These are phyloP conservation scores for Amphipyra tragopoginis DNA, from an alignment of 2,888 invertebrate genomes.

Conservation along the genomic window DNA sequence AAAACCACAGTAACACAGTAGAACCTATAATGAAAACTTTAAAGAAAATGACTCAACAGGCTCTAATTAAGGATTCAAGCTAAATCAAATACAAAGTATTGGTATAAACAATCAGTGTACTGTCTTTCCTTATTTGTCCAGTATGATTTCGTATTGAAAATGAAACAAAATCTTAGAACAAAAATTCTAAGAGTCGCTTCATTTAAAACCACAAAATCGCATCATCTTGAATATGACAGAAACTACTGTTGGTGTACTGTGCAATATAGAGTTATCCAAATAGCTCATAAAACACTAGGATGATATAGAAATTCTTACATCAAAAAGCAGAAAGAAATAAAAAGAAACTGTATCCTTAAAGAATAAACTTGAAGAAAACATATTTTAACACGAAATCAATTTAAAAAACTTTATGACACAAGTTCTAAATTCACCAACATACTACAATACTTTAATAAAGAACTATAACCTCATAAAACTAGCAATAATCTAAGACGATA, in stretches of 20 bases:
- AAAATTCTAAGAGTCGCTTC: not conserved
- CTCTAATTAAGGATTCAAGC: slow-evolving; percentile 42
- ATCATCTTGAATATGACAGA: too few relatives aligned
- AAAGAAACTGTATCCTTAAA: not conserved
- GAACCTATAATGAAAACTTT: slow-evolving; percentile 6
- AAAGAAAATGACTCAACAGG: slow-evolving; percentile 33
- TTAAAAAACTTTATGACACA: not conserved
- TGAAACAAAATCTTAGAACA: not conserved
- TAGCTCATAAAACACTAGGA: too few relatives aligned
- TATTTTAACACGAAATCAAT: slow-evolving; percentile 1
- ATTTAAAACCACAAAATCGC: too few relatives aligned
- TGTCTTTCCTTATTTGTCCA: slow-evolving; percentile 30
- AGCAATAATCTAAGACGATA: slow-evolving; percentile 49
- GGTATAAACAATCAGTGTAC: slow-evolving; percentile 14
- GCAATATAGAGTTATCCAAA: too few relatives aligned
- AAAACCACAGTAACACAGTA: slow-evolving; percentile 3
- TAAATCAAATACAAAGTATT: slow-evolving; percentile 18
- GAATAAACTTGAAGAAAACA: too few relatives aligned
- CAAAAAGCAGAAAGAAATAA: not conserved
- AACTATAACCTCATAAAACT: slow-evolving; percentile 23
- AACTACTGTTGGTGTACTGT: too few relatives aligned
- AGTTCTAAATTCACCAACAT: slow-evolving; percentile 2
- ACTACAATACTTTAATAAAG: slow-evolving; percentile 22
- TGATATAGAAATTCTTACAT: too few relatives aligned
- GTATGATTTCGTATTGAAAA: not conserved